Evolutionary conservation across 2,888 invertebrate genomes (phyloP), one percentile per base, ranked within the genome.

Genomic region (Drosophila anomalata): DNA sequence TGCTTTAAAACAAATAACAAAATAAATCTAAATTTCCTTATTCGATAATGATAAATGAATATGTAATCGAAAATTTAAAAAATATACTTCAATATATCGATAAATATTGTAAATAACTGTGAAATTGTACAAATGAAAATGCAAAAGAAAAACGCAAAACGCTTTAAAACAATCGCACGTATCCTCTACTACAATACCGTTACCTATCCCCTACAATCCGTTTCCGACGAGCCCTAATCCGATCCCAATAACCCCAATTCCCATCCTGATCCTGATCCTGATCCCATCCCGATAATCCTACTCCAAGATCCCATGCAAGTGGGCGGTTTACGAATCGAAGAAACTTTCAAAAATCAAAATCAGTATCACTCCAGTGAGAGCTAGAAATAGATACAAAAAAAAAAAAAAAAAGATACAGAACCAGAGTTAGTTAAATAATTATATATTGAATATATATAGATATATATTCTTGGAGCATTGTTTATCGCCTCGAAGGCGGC

Each of bases 131-230:
- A 42, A 71, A 79, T 47, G 55, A 69, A 50, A 88, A 89, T 90
- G 90, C 88, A 89, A 90, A 89, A 90, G 90, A 90, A 90, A 90
- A 90, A 90, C 88, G 90, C 90, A 75, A 90, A 90, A 89, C 90
- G 90, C 89, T 90, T 88, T 89, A 90, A 89, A 89, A 89, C 90
- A 86, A 90, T 90, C 90, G 90, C 90, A 90, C 90, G 90, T 84
- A 90, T 90, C 90, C 90, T 90, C 70, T 90, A 90, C 85, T 90
- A 90, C 82, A 90, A 90, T 79, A 88, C 90, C 89, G 87, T 90
- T 67, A 89, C 90, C 89, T 90, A 89, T 79, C 89, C 89, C 47
- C 77, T 89, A 77, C 86, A 90, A 84, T 75, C 89, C 74, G 65
- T 80, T 73, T 85, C 86, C 78, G 89, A 90, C 74, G 89, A 89